A percentile compares a stretch with the other conserved stretches of the same genome.
Evolutionary conservation across 2,113 vertebrate genomes (phyloP).

Genomic region (Macaca mulatta): DNA sequence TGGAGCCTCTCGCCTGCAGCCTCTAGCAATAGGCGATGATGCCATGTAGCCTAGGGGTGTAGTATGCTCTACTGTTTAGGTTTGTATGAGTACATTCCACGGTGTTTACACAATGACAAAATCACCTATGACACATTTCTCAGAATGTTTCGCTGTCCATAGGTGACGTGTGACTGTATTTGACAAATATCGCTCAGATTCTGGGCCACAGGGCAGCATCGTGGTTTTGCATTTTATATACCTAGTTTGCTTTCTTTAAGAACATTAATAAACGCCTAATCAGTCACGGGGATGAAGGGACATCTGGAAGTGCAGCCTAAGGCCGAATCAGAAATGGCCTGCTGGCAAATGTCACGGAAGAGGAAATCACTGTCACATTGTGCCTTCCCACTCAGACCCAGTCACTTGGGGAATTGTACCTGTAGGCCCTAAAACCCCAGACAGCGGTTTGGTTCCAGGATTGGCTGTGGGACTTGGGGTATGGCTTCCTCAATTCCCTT

Average conservation of each 20-base stretch:
- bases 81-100: background rate
- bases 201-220: fast-evolving
- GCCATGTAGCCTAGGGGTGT: background rate
- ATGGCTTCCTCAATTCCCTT: conserved; percentile 27
- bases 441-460: background rate
- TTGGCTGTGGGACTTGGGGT: background rate
- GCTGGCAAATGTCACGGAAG: conserved; percentile 50
- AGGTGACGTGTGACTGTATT: background rate
- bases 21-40: background rate
- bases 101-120: background rate
- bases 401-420: background rate
- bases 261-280: background rate
- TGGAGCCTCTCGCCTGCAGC: background rate
- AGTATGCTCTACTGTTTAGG: background rate
- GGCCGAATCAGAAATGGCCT: background rate
- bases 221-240: background rate
- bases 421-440: too few relatives aligned
- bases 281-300: too few relatives aligned
- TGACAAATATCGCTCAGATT: background rate
- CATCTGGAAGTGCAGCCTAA: background rate
- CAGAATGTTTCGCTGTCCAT: background rate
- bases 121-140: background rate
- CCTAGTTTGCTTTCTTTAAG: background rate
- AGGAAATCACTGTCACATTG: conserved; percentile 50
- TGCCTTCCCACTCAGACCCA: conserved; percentile 49